Conservation (phyloP, 2,888 invertebrate species). For the Rhimphoctona megacephalus region DNA sequence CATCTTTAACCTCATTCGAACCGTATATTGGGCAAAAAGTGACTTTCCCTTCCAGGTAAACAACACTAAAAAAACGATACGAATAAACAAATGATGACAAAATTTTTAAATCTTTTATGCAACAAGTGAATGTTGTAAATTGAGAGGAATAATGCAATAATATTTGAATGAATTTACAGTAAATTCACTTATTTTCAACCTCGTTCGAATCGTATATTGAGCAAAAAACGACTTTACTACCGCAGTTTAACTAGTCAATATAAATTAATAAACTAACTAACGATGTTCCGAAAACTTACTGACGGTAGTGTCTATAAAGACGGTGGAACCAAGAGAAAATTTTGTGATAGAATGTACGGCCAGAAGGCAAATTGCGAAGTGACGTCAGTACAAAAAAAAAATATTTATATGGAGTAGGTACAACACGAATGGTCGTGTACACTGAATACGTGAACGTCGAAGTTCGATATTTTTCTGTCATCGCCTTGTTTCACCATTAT, state of each 20-base stretch:
- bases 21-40: too few relatives aligned
- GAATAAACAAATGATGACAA: neutral
- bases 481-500: slow-evolving; percentile 48
- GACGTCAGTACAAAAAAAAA: slow-evolving; percentile 12
- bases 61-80: too few relatives aligned
- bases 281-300: neutral
- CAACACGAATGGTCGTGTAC: slow-evolving; percentile 27
- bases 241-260: neutral
- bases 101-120: neutral
- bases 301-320: neutral
- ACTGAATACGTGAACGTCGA: slow-evolving; percentile 51
- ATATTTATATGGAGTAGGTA: slow-evolving; percentile 6
- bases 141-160: too few relatives aligned
- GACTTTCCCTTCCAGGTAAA: too few relatives aligned
- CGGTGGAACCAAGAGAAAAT: neutral
- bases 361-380: slow-evolving; percentile 47
- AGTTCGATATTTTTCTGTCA: slow-evolving; percentile 55
- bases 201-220: neutral
- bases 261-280: neutral
- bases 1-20: too few relatives aligned
- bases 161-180: too few relatives aligned
- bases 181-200: neutral
- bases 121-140: neutral
- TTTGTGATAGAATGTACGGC: slow-evolving; percentile 56
- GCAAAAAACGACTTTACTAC: neutral